phyloP scores from a whole-genome alignment of 2,888 invertebrate genomes.

The Sinhomidia bicolor region DNA sequence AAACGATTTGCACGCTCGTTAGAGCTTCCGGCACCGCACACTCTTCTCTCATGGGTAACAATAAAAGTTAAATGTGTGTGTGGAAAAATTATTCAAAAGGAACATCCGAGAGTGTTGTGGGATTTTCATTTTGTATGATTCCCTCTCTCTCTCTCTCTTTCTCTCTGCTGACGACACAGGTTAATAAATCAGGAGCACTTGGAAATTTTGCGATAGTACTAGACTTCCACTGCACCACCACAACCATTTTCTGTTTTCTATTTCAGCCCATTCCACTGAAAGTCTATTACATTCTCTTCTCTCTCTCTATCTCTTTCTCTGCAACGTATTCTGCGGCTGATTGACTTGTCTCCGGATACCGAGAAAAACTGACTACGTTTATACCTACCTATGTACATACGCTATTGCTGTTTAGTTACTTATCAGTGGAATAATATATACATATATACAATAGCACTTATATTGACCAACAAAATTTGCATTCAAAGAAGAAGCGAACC shows the following conservation, averaged over 20 bases:
- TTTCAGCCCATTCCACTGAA: neutral
- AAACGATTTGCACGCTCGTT: conserved; percentile 38
- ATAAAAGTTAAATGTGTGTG: conserved; percentile 11
- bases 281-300: too few species aligned
- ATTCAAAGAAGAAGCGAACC: neutral
- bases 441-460: neutral
- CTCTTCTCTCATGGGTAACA: neutral
- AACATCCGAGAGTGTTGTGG: neutral
- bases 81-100: neutral
- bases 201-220: conserved; percentile 28
- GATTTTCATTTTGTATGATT: neutral
- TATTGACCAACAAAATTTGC: conserved; percentile 12
- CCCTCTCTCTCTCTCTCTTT: too few species aligned
- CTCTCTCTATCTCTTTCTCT: too few species aligned
- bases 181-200: conserved; percentile 26
- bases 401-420: too few species aligned
- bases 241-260: neutral
- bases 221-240: too few species aligned
- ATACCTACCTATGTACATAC: too few species aligned
- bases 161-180: neutral
- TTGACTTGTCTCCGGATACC: conserved; percentile 23
- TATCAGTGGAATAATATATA: too few species aligned
- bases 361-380: conserved; percentile 1
- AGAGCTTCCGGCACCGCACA: neutral
- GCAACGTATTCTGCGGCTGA: conserved; percentile 12